Evolutionary conservation across 2,888 invertebrate species (phyloP), one percentile per base, ranked within the genome.

Genomic region (Aphodius sticticus): DNA sequence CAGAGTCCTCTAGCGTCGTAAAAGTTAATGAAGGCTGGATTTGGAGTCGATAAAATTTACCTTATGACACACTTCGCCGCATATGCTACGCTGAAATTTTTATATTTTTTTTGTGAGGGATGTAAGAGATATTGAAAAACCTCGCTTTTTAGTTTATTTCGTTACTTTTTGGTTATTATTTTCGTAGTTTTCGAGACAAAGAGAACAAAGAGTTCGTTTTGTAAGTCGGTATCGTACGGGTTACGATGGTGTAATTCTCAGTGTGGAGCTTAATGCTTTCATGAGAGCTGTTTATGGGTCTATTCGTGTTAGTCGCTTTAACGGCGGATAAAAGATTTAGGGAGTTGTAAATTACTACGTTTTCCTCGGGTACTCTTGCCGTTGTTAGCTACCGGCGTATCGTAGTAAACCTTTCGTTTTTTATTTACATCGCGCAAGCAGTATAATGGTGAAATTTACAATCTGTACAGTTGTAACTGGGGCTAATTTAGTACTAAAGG

Each of bases 21-120:
- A 78, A 78, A 76, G 72, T 76, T 78, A 78, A 78, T 78, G 78
- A 78, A 78, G 72, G 69, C 78, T 76, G 78, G 78, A 76, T 78
- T 78, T 76, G 78, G 72, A 78, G 78, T 76, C 76, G 36, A 69
- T 76, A 78, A 78, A 78, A 78, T 78, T 78, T 78, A 78, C 78
- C 76, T 78, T 76, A 76, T 69, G 76, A 76, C 70, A 69, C 75
- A 78, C 70, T 78, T 78, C 37, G 70, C 78, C 76, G 74, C 74
- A 74, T 37, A 37, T 74, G 74, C 37, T 74, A 9, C 26, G 26
- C 2, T 26, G 26, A 26, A 36, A 26, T 36, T 74, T 74, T 53
- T 53, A 53, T 53, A 53, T 12, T 53, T 3, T 38, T 53, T 53
- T 9, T 5, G 53, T 3, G 26, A 2, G 26, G 26, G 26, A 3